Conservation (phyloP, 2,888 invertebrate species). For the Limnephilus auricula region DNA sequence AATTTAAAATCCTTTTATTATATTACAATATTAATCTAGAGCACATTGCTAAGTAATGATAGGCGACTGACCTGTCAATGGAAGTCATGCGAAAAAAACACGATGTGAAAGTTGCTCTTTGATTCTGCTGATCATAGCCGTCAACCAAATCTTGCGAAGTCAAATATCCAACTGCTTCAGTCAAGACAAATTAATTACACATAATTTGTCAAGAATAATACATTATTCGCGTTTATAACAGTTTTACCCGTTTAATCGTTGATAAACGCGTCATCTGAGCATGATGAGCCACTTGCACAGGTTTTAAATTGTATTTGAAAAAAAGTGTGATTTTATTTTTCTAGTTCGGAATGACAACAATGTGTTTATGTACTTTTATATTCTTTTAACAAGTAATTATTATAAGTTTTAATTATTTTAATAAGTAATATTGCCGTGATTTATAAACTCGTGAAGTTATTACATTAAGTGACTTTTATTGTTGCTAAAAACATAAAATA, state of each 20-base stretch:
- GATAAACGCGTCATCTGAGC: not conserved
- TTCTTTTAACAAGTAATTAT: no score
- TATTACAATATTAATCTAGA: slow-evolving; percentile 30
- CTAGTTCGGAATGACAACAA: no score
- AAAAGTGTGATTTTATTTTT: no score
- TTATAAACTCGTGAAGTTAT: no score
- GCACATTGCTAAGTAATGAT: slow-evolving; percentile 42
- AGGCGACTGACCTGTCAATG: slow-evolving; percentile 48
- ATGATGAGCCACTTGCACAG: no score
- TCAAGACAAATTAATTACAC: slow-evolving; percentile 19
- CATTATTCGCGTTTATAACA: not conserved
- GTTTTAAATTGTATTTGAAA: no score
- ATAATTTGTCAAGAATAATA: slow-evolving; percentile 13
- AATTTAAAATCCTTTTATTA: slow-evolving; percentile 20
- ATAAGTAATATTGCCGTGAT: no score
- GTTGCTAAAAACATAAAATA: no score
- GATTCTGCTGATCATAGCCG: slow-evolving; percentile 22
- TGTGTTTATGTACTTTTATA: no score
- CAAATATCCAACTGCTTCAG: slow-evolving; percentile 9
- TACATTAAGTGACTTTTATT: no score
- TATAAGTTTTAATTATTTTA: no score
- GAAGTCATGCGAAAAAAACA: slow-evolving; percentile 30
- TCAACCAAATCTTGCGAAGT: slow-evolving; percentile 25
- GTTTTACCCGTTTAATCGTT: not conserved
- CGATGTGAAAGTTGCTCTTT: slow-evolving; percentile 43